Evolutionary conservation across 2,113 vertebrate species (phyloP).

Genomic region (Nymphicus hollandicus): DNA sequence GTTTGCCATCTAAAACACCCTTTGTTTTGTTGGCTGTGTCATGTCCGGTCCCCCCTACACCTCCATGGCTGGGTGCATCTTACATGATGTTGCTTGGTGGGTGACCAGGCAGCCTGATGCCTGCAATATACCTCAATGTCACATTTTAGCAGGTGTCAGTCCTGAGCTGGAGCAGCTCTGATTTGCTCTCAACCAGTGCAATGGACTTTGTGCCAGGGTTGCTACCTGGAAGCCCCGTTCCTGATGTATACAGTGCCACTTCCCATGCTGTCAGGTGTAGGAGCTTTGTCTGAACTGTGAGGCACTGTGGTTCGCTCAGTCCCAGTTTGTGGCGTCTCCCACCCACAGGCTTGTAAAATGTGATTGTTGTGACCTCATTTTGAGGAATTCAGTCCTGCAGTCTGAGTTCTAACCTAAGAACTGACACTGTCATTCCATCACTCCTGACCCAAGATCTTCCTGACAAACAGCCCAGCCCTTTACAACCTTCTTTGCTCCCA

Average conservation of each 20-base stretch:
- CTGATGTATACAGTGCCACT: no score
- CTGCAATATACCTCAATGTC: not conserved
- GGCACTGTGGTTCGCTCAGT: not conserved
- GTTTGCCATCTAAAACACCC: not conserved
- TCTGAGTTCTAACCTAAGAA: not conserved
- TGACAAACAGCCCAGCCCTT: not conserved
- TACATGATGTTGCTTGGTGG: accelerated
- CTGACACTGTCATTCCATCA: not conserved
- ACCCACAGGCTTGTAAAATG: not conserved
- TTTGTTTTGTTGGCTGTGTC: not conserved
- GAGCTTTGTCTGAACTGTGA: not conserved
- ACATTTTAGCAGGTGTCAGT: not conserved
- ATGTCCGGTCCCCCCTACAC: accelerated
- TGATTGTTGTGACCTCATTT: not conserved
- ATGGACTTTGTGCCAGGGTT: not conserved
- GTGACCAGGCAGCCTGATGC: not conserved
- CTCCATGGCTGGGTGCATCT: not conserved
- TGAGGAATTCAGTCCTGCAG: not conserved
- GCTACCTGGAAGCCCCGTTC: not conserved
- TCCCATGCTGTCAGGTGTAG: not conserved
- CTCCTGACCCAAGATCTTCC: not conserved
- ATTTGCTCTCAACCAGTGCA: not conserved
- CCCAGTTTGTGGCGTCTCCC: not conserved
- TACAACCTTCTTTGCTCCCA: not conserved
- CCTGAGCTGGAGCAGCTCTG: not conserved